Conservation (phyloP, 2,888 invertebrate genomes). For the Clivina fossor region DNA sequence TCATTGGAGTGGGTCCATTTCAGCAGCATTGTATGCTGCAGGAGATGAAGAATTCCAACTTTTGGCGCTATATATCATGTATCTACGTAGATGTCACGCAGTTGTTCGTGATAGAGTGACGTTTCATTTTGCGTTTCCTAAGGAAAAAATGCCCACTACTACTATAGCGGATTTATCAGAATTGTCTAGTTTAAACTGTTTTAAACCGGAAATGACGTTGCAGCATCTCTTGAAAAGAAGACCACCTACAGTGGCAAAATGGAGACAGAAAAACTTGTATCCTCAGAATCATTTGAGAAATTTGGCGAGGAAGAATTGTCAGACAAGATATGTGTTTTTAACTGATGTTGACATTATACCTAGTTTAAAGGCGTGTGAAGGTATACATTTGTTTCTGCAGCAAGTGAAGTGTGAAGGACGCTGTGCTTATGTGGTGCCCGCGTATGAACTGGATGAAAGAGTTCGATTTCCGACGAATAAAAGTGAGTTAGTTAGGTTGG, state of each 20-base stretch:
- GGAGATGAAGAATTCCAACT: constrained; percentile 76
- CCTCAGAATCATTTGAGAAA: constrained; percentile 90
- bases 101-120: constrained; percentile 72
- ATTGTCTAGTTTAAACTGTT: constrained; percentile 60
- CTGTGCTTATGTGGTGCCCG: constrained; percentile 89
- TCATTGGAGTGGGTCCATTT: constrained; percentile 85
- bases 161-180: constrained; percentile 47
- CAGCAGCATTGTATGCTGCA: constrained; percentile 77
- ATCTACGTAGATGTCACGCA: constrained; percentile 73
- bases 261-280: constrained; percentile 76
- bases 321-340: constrained; percentile 76
- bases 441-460: constrained; percentile 81
- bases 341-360: constrained; percentile 90
- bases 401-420: constrained; percentile 59
- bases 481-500: constrained; percentile 72
- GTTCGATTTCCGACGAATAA: constrained; percentile 81
- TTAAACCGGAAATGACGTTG: constrained; percentile 66
- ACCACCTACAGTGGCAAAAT: constrained; percentile 65
- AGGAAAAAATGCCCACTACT: constrained; percentile 51
- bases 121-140: constrained; percentile 75
- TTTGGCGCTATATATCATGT: constrained; percentile 72
- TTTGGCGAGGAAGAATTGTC: constrained; percentile 82
- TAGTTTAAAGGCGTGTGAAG: constrained; percentile 69
- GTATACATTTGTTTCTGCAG: constrained; percentile 69
- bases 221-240: constrained; percentile 62